Base-by-base conservation (phyloP, 2,797 vertebrate species). In the Otolemur crassicaudatus region DNA sequence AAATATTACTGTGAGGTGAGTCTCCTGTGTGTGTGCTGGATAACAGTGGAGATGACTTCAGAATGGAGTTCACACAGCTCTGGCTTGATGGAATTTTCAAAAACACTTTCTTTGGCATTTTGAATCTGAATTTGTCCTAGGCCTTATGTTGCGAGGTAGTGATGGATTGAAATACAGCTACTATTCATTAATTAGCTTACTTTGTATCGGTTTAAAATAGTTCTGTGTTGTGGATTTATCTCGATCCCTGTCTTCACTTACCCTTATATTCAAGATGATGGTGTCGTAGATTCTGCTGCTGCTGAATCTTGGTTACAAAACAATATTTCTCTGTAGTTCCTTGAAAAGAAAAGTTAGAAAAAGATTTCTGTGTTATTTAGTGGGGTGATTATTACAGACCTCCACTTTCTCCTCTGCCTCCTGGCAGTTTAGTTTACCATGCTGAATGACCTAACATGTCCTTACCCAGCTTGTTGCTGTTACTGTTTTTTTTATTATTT, bases 71-170 rank as follows among this genome's bases (percentile, higher is more conserved):
- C 75, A 58, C 22, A 77, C 56, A 61, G 87, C 34, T 90, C 95
- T 80, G 31, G 17, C 83, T 72, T 43, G 88, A 19, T 27, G 58
- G 29, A 67, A 92, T 34, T 86, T 84, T 77, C 7, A 53, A 58
- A 67, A 93, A 61, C 1, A 17, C 46, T 73, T 79, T 49, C 4
- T 67, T 94, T 93, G 87, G 20, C 46, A 46, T 85, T 76, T 89
- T 40, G n/a, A 81, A 56, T 83, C 53, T 87, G 34, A 85, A 69
- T 70, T 85, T 77, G 37, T 83, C 10, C 40, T 31, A 19, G 56
- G 12, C 11, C 40, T 95, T 91, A 93, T 93, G 43, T 93, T 90
- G 53, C 12, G 93, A 77, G 23, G 87, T 90, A 86, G 60, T 83
- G 27, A 91, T 61, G 88, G 23, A 14, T 56, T 91, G 75, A 91